Conservation (phyloP, 2,888 invertebrate genomes). For the Sinohyriopsis cumingii region DNA sequence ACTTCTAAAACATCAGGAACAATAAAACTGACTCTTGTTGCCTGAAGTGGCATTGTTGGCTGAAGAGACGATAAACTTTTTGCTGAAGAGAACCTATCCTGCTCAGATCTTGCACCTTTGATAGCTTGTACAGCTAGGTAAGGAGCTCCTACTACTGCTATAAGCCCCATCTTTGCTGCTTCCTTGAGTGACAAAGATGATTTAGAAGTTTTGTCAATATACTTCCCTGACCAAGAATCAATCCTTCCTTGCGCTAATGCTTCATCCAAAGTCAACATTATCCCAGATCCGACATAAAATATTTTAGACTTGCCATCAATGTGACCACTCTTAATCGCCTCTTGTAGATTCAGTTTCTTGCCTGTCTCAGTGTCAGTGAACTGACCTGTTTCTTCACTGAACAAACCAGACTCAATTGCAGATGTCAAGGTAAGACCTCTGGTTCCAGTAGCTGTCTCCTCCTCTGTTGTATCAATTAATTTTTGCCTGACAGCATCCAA, state of each 20-base stretch:
- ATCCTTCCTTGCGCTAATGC: slow-evolving; percentile 76
- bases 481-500: slow-evolving; percentile 84
- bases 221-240: slow-evolving; percentile 78
- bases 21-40: slow-evolving; percentile 38
- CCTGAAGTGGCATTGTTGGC: slow-evolving; percentile 29
- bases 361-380: slow-evolving; percentile 90
- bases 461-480: slow-evolving; percentile 45
- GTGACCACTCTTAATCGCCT: slow-evolving; percentile 51
- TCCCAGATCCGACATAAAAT: slow-evolving; percentile 77
- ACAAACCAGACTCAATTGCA: slow-evolving; percentile 86
- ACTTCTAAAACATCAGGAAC: slow-evolving; percentile 51
- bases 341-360: slow-evolving; percentile 78
- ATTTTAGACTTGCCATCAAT: slow-evolving; percentile 57
- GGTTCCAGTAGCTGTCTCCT: slow-evolving; percentile 11
- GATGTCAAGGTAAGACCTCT: slow-evolving; percentile 43
- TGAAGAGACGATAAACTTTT: slow-evolving; percentile 3
- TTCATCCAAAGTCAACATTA: slow-evolving; percentile 78
- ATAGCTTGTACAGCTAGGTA: slow-evolving; percentile 40
- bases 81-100: neutral
- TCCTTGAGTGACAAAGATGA: slow-evolving; percentile 81
- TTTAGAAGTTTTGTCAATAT: slow-evolving; percentile 85
- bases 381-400: slow-evolving; percentile 85
- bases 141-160: slow-evolving; percentile 87
- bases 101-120: neutral
- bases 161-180: slow-evolving; percentile 78